These are phyloP conservation scores for Eurytoma californica DNA, from an alignment of 2,888 invertebrate species.

Conservation along the genomic window DNA sequence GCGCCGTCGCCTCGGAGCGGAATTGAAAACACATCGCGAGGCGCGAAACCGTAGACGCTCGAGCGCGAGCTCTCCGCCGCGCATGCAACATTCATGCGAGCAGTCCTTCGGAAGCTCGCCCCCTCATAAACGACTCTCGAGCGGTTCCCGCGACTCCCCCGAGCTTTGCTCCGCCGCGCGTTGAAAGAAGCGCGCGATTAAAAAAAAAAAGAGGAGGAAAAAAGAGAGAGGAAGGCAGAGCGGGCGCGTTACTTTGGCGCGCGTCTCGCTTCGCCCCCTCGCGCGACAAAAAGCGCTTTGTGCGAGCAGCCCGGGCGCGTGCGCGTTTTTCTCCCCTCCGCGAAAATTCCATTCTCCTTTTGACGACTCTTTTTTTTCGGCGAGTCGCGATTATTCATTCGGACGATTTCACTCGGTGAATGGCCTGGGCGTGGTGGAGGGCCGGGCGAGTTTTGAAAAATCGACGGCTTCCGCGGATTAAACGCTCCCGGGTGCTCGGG, in stretches of 20 bases:
- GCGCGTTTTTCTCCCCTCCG: neutral
- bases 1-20: neutral
- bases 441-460: neutral
- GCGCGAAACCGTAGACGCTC: neutral
- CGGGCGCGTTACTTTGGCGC: neutral
- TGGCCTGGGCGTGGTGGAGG: neutral
- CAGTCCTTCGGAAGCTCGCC: neutral
- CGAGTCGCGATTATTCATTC: constrained; percentile 10
- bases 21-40: constrained; percentile 9
- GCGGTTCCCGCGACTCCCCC: neutral
- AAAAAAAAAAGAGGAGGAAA: neutral
- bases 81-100: neutral
- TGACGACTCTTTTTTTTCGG: neutral
- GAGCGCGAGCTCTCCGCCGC: neutral
- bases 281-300: constrained; percentile 21
- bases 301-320: neutral
- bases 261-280: neutral
- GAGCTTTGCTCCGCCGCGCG: neutral
- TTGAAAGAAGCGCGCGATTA: constrained; percentile 10
- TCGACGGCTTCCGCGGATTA: neutral
- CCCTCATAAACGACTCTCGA: constrained; percentile 16
- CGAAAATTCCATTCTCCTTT: constrained; percentile 10
- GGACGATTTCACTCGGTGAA: neutral
- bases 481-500: neutral
- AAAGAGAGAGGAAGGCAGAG: too few species aligned